A percentile compares a stretch with the other conserved stretches of the same genome.
These are phyloP conservation scores for Parnassius smintheus DNA, from an alignment of 2,888 invertebrate species.

Conservation along the genomic window DNA sequence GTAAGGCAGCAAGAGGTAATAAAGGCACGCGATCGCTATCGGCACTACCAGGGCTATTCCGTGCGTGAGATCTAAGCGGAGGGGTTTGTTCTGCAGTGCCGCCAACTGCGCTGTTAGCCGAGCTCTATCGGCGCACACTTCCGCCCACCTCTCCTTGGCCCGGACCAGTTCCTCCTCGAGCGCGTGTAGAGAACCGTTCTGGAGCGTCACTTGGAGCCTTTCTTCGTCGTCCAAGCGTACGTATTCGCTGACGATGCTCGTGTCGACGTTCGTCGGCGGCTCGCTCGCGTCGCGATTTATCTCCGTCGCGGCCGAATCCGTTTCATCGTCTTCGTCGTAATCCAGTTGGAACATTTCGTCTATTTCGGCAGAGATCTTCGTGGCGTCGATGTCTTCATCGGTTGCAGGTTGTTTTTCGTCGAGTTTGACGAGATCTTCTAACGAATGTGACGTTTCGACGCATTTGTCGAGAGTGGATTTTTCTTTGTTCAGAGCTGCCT, in stretches of 20 bases:
- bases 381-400: constrained; percentile 49
- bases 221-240: constrained; percentile 55
- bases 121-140: constrained; percentile 82
- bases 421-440: constrained; percentile 42
- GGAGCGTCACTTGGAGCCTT: constrained; percentile 55
- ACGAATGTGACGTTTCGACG: constrained; percentile 39
- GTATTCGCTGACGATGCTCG: constrained; percentile 44
- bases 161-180: constrained; percentile 87
- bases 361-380: constrained; percentile 67
- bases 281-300: constrained; percentile 46
- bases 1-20: constrained; percentile 81
- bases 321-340: constrained; percentile 68
- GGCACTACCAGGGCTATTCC: constrained; percentile 81
- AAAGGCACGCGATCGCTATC: constrained; percentile 79
- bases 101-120: constrained; percentile 82
- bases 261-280: constrained; percentile 18
- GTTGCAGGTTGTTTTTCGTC: constrained; percentile 25
- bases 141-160: constrained; percentile 87
- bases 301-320: constrained; percentile 65
- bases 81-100: constrained; percentile 80
- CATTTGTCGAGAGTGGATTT: constrained; percentile 39
- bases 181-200: constrained; percentile 81
- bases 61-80: constrained; percentile 79
- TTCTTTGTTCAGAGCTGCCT: constrained; percentile 36
- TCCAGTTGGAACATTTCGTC: constrained; percentile 75